Conservation (phyloP, 1,140 invertebrate genomes). For the Diabrotica undecimpunctata region DNA sequence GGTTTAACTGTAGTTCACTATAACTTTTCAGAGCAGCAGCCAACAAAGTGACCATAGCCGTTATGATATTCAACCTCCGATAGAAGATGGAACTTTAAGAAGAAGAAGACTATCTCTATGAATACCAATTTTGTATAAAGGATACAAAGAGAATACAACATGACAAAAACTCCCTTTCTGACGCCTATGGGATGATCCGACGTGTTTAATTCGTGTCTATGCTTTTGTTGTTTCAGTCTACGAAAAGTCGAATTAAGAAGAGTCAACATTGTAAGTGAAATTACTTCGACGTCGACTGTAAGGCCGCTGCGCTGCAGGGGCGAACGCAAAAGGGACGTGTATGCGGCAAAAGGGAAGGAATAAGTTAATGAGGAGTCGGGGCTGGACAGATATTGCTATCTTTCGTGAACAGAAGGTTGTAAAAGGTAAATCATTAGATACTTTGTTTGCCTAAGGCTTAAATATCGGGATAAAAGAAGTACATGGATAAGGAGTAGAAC, state of each 20-base stretch:
- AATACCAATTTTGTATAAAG: too few relatives aligned
- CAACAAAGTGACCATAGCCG: too few relatives aligned
- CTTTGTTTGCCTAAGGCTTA: not conserved
- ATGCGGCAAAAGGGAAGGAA: not conserved
- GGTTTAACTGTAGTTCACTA: too few relatives aligned
- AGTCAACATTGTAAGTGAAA: slow-evolving; percentile 18
- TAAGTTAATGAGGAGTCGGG: not conserved
- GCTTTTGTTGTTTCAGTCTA: slow-evolving; percentile 14
- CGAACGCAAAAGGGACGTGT: not conserved
- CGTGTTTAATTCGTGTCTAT: slow-evolving; percentile 15
- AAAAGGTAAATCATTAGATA: not conserved
- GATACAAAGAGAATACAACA: too few relatives aligned
- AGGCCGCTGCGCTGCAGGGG: not conserved
- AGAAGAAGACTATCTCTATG: too few relatives aligned
- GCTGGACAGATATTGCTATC: not conserved
- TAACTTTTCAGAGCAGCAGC: too few relatives aligned
- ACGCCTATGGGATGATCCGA: not conserved
- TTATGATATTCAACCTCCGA: too few relatives aligned
- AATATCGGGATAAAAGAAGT: too few relatives aligned
- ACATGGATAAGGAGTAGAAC: too few relatives aligned
- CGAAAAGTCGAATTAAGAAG: slow-evolving; percentile 13
- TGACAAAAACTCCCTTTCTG: not conserved
- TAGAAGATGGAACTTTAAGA: too few relatives aligned
- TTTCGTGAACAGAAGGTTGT: slow-evolving; percentile 1
- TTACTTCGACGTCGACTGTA: slow-evolving; percentile 1